These are phyloP conservation scores for Hemistola chrysoprasaria DNA, from an alignment of 2,888 invertebrate genomes.

Conservation along the genomic window DNA sequence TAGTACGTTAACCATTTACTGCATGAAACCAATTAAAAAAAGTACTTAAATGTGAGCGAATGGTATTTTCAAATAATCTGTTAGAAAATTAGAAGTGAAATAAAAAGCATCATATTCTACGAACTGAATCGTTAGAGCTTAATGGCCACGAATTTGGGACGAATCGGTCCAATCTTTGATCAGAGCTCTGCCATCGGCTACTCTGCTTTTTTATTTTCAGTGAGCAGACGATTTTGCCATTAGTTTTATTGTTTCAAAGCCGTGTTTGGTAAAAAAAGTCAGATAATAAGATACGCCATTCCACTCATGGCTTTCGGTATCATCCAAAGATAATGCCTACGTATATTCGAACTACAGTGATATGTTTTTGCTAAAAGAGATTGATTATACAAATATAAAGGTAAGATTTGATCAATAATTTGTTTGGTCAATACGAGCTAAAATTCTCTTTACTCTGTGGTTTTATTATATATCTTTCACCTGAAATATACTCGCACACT, in stretches of 20 bases:
- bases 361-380: no score
- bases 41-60: no score
- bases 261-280: not conserved
- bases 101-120: slow-evolving; percentile 11
- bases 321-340: no score
- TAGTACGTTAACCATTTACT: no score
- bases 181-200: slow-evolving; percentile 7
- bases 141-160: slow-evolving; percentile 19
- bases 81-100: not conserved
- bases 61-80: no score
- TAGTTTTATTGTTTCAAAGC: slow-evolving; percentile 1
- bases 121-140: slow-evolving; percentile 14
- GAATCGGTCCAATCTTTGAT: slow-evolving; percentile 21
- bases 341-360: no score
- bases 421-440: no score
- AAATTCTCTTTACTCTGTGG: no score
- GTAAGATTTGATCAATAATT: no score
- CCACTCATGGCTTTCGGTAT: not conserved
- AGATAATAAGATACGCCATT: not conserved
- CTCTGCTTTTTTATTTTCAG: slow-evolving; percentile 15
- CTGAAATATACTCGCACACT: slow-evolving; percentile 2
- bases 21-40: no score
- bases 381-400: no score
- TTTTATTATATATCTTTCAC: no score
- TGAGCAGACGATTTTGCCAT: slow-evolving; percentile 10